A percentile compares a stretch with the other conserved stretches of the same genome.
phyloP scores from a whole-genome alignment of 2,113 vertebrate species.

The Onychostruthus taczanowskii region DNA sequence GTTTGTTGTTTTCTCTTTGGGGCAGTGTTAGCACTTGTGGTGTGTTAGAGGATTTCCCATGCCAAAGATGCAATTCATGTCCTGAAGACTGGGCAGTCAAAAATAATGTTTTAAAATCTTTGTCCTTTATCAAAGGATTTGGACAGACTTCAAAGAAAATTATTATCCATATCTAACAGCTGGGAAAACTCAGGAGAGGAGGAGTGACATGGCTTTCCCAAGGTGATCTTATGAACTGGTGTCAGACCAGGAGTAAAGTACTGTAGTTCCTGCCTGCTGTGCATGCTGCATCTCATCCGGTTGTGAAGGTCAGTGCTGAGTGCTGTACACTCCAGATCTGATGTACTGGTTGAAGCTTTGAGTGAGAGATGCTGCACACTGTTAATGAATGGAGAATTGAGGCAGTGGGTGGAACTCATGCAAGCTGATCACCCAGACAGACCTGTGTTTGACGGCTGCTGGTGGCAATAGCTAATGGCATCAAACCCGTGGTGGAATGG shows the following conservation, averaged over 20 bases:
- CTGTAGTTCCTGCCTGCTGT: background rate
- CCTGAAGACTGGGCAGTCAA: background rate
- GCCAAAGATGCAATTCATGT: slow-evolving; percentile 12
- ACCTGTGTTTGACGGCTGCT: background rate
- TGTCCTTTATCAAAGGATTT: background rate
- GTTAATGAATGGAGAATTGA: background rate
- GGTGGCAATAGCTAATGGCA: background rate
- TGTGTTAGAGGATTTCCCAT: background rate
- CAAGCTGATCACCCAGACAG: background rate
- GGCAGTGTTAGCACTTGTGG: background rate
- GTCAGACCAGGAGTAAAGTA: background rate
- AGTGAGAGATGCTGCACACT: background rate
- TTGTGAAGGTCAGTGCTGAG: background rate
- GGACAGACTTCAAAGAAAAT: slow-evolving; percentile 5
- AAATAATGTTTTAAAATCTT: slow-evolving; percentile 33
- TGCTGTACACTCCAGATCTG: background rate
- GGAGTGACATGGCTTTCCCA: background rate
- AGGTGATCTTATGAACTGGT: background rate
- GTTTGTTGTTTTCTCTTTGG: slow-evolving; percentile 24
- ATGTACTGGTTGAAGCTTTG: background rate
- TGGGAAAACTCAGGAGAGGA: background rate
- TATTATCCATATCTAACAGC: slow-evolving; percentile 9
- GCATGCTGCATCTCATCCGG: background rate
- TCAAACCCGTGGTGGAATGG: background rate
- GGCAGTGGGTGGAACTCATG: background rate